Base-by-base conservation (phyloP, 1,140 invertebrate genomes). In the Drosophila tani region DNA sequence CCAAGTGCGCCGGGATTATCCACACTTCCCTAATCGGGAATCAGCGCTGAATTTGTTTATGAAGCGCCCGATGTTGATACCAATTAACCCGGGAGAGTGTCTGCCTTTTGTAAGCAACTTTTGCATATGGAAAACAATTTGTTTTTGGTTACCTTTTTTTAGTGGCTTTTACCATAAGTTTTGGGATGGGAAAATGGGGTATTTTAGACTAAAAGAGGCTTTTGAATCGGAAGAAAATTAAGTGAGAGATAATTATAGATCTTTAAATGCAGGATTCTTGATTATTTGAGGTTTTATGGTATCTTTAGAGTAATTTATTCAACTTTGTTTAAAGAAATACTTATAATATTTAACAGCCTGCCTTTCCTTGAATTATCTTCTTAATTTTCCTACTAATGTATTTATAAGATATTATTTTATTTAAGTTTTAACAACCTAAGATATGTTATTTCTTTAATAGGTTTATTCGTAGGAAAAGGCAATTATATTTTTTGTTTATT, bases 101-200 rank as follows among this genome's bases (percentile, higher is more conserved):
- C 32, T 50, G 11, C 55, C 17, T 35, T 45, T 75, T 77, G 43
- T 5, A 5, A 21, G 32, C 14, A 15, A 55, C 50, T 29, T 79
- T 79, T 71, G 76, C 76, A 79, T 79, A 71, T 50, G 69, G 59
- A 79, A 87, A 87, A 81, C 80, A 77, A 83, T 87, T 88, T 78
- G 73, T 65, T 77, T 82, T 74, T 9, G 80, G 59, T 81, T 12
- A 29, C 24, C 14, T 2, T 15, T 40, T 76, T 67, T 86, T 58
- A 43, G 55, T 49, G 19, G 17, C 29, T 68, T 67, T 77, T 87
- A 51, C 51, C 55, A 78, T 17, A 64, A 67, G 68, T 64, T 85
- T 70, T 53, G n/a, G 12, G 2, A 8, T 17, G n/a, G 11, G 21
- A 2, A 43, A 70, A 38, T 14, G 1, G 21, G 32, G 40, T 63